Percentiles rank a stretch among this genome's conserved stretches.
Evolutionary conservation across 1,140 invertebrate genomes (phyloP).

Genomic region (Drosophila ananassae): DNA sequence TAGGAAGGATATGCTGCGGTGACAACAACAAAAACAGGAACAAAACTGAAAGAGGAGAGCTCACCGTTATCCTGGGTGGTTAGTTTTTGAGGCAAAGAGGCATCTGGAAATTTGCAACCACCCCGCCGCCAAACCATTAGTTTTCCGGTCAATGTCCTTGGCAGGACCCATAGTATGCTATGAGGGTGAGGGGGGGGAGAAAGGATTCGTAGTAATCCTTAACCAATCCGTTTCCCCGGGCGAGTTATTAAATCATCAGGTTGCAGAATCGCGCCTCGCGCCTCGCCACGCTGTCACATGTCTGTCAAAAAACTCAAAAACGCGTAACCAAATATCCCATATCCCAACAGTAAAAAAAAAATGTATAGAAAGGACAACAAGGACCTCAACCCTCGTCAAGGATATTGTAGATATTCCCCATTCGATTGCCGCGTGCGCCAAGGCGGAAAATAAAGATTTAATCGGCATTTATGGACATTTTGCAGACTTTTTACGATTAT

Average conservation of each 20-base stretch:
- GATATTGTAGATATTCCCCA: constrained; percentile 4
- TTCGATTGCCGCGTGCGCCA: constrained; percentile 53
- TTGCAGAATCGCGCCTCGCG: constrained; percentile 62
- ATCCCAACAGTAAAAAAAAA: neutral
- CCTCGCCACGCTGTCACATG: constrained; percentile 59
- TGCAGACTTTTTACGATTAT: constrained; percentile 60
- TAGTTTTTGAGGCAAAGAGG: constrained; percentile 33
- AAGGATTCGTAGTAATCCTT: constrained; percentile 11
- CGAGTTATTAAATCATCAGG: constrained; percentile 79
- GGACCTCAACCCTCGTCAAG: constrained; percentile 15
- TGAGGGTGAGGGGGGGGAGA: neutral
- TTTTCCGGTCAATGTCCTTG: constrained; percentile 38
- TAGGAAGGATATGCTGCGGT: constrained; percentile 47
- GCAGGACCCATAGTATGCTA: neutral
- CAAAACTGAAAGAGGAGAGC: constrained; percentile 31
- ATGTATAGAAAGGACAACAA: constrained; percentile 7
- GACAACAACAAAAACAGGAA: constrained; percentile 52
- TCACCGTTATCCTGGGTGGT: constrained; percentile 44
- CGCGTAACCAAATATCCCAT: constrained; percentile 63
- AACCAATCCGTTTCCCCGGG: constrained; percentile 48
- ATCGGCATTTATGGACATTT: constrained; percentile 69
- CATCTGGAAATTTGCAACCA: constrained; percentile 50
- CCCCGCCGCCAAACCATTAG: constrained; percentile 7
- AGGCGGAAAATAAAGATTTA: constrained; percentile 78
- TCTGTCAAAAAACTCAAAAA: constrained; percentile 63